Conservation (phyloP, 1,140 invertebrate species). For the Drosophila mojavensis region DNA sequence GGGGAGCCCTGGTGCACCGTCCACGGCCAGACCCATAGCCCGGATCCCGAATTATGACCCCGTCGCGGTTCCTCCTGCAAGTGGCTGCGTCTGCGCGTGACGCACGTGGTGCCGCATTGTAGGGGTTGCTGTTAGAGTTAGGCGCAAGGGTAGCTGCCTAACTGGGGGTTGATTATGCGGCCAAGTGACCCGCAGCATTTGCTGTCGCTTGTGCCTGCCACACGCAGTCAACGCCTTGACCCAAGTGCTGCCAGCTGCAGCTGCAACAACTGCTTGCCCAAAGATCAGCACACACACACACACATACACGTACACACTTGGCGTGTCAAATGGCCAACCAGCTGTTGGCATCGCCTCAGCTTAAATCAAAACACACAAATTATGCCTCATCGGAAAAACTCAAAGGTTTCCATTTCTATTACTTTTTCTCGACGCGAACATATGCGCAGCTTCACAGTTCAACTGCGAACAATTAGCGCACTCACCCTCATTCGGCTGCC, state of each 20-base stretch:
- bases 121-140: slow-evolving; percentile 56
- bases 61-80: slow-evolving; percentile 41
- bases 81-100: slow-evolving; percentile 70
- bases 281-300: slow-evolving; percentile 47
- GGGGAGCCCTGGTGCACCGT: slow-evolving; percentile 8
- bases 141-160: background rate
- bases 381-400: slow-evolving; percentile 42
- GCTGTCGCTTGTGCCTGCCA: slow-evolving; percentile 69
- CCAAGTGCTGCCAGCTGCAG: slow-evolving; percentile 36
- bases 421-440: slow-evolving; percentile 34
- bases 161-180: slow-evolving; percentile 52
- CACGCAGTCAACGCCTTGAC: slow-evolving; percentile 69
- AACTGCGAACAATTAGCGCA: slow-evolving; percentile 61
- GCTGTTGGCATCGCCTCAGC: slow-evolving; percentile 57
- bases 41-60: slow-evolving; percentile 39
- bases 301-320: background rate
- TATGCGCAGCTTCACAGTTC: slow-evolving; percentile 77
- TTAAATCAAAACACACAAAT: slow-evolving; percentile 74
- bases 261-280: slow-evolving; percentile 60
- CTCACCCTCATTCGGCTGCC: slow-evolving; percentile 43
- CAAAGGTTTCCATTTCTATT: slow-evolving; percentile 32
- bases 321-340: slow-evolving; percentile 71
- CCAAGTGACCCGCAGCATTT: slow-evolving; percentile 64
- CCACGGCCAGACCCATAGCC: slow-evolving; percentile 19
- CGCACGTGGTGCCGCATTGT: slow-evolving; percentile 59